Evolutionary conservation across 2,113 vertebrate species (phyloP).

Genomic region (Toxotes jaculatrix): DNA sequence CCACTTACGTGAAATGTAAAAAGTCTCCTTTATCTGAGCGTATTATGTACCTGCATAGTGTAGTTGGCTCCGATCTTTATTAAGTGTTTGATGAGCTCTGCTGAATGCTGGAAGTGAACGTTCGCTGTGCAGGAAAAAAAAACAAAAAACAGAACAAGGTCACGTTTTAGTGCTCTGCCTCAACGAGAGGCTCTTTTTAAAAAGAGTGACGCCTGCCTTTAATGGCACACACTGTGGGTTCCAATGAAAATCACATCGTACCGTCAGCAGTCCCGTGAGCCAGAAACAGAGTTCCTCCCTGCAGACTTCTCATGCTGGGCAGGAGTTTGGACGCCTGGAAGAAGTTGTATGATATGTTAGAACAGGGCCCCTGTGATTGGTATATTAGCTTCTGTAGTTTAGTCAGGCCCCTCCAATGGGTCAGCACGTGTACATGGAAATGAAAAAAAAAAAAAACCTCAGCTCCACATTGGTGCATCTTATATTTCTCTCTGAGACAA

Average conservation of each 20-base stretch:
- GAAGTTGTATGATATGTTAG: too few species aligned
- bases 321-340: constrained; percentile 90
- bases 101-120: constrained; percentile 97
- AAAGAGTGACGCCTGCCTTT: not conserved
- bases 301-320: constrained; percentile 88
- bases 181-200: not conserved
- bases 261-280: constrained; percentile 95
- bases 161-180: not conserved
- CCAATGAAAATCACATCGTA: constrained; percentile 64
- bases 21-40: not conserved
- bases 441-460: not conserved
- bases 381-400: too few species aligned
- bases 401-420: too few species aligned
- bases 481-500: not conserved
- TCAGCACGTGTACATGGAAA: too few species aligned
- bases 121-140: constrained; percentile 86
- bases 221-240: not conserved
- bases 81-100: constrained; percentile 95
- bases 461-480: not conserved
- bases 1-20: too few species aligned
- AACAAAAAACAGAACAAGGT: constrained; percentile 31
- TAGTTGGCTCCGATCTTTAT: constrained; percentile 96
- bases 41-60: constrained; percentile 91
- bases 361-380: too few species aligned
- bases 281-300: constrained; percentile 91